Evolutionary conservation across 2,113 vertebrate genomes (phyloP).

Genomic region (Lasiurus cinereus): DNA sequence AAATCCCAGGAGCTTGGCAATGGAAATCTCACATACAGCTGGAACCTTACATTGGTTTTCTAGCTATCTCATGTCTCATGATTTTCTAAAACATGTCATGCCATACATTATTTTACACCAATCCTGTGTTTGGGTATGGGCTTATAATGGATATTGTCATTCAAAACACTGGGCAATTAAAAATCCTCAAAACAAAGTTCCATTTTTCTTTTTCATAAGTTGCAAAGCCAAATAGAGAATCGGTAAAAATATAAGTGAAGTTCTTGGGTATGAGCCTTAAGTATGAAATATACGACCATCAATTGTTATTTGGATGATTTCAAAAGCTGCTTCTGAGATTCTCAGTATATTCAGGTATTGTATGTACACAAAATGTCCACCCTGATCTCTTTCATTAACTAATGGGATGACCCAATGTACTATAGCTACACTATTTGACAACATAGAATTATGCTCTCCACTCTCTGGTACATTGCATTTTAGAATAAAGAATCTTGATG

Average conservation of each 20-base stretch:
- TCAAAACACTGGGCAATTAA: not conserved
- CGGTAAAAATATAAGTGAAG: not conserved
- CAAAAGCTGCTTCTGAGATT: not conserved
- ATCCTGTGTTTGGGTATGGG: not conserved
- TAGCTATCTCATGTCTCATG: not conserved
- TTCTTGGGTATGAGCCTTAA: not conserved
- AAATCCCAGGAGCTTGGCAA: not conserved
- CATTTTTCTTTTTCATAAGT: not conserved
- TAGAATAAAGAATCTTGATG: not conserved
- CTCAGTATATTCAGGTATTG: not conserved
- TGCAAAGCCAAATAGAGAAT: not conserved
- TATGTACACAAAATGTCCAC: not conserved
- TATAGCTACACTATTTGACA: not conserved
- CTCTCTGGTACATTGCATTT: not conserved
- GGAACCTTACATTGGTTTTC: not conserved
- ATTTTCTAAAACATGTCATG: not conserved
- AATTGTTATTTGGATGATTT: not conserved
- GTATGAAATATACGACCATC: not conserved
- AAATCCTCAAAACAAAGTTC: not conserved
- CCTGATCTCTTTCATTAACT: not conserved
- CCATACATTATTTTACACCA: not conserved
- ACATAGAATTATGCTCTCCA: not conserved
- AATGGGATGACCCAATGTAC: not conserved
- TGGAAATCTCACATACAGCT: not conserved
- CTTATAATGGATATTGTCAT: not conserved